Evolutionary conservation across 2,888 invertebrate genomes (phyloP).

Genomic region (Acronicta alni): DNA sequence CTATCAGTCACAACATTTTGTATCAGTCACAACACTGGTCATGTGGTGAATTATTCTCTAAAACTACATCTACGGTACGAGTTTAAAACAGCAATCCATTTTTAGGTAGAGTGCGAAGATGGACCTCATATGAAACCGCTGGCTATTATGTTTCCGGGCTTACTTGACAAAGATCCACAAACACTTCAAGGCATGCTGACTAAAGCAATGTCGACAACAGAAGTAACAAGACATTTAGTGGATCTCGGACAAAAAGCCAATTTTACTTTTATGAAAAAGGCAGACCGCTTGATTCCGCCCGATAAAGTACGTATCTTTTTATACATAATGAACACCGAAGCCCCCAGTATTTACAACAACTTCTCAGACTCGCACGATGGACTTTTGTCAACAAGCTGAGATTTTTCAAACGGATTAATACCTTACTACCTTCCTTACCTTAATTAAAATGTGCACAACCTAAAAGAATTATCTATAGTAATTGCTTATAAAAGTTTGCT

Average conservation of each 20-base stretch:
- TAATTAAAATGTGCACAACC: too few species aligned
- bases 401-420: too few species aligned
- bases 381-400: too few species aligned
- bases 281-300: slow-evolving; percentile 76
- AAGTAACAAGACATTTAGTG: slow-evolving; percentile 81
- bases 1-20: too few species aligned
- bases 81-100: slow-evolving; percentile 7
- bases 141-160: slow-evolving; percentile 79
- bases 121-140: slow-evolving; percentile 77
- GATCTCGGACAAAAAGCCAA: slow-evolving; percentile 81
- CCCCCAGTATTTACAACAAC: too few species aligned
- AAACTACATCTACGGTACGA: too few species aligned
- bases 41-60: too few species aligned
- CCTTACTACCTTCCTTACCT: too few species aligned
- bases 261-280: slow-evolving; percentile 81
- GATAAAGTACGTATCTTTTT: slow-evolving; percentile 68
- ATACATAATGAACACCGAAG: neutral
- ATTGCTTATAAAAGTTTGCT: too few species aligned
- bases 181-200: slow-evolving; percentile 77
- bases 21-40: too few species aligned
- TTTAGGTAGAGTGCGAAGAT: slow-evolving; percentile 78
- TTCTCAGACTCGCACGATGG: too few species aligned
- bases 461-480: too few species aligned
- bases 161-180: slow-evolving; percentile 76
- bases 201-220: slow-evolving; percentile 81